phyloP scores from a whole-genome alignment of 2,888 invertebrate species.

The Dioctria linearis region DNA sequence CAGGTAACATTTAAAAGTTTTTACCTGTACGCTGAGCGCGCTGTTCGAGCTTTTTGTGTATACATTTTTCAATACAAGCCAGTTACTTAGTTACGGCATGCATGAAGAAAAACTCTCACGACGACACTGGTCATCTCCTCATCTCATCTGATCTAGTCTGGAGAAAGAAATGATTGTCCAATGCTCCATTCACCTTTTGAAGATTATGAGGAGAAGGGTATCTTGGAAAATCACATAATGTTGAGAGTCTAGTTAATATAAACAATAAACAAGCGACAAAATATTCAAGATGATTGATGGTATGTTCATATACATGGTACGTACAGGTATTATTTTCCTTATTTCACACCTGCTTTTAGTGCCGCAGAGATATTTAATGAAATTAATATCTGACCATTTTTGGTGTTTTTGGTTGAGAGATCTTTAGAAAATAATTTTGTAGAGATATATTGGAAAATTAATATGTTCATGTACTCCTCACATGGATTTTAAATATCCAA shows the following conservation, averaged over 20 bases:
- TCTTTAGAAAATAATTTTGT: too few relatives aligned
- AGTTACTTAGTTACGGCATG: background rate
- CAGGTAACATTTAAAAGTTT: slow-evolving; percentile 44
- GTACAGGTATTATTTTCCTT: background rate
- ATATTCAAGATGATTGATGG: slow-evolving; percentile 15
- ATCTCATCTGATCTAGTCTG: background rate
- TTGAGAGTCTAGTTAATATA: slow-evolving; percentile 14
- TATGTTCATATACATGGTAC: too few relatives aligned
- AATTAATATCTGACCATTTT: background rate
- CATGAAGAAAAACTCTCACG: slow-evolving; percentile 20
- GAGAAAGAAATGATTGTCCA: slow-evolving; percentile 10
- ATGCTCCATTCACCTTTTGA: slow-evolving; percentile 23
- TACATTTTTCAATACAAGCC: slow-evolving; percentile 18
- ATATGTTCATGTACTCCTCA: too few relatives aligned
- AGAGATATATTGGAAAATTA: too few relatives aligned
- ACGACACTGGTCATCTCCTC: slow-evolving; percentile 25
- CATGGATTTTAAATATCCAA: too few relatives aligned
- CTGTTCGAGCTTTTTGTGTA: slow-evolving; percentile 32
- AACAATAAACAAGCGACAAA: slow-evolving; percentile 37
- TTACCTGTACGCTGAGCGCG: slow-evolving; percentile 14
- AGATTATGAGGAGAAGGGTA: slow-evolving; percentile 31
- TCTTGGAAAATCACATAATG: slow-evolving; percentile 19
- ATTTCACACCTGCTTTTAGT: slow-evolving; percentile 1
- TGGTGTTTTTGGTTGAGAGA: too few relatives aligned
- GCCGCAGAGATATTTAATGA: background rate